Evolutionary conservation across 2,888 invertebrate species (phyloP).

Genomic region (Eucera pruinosa): DNA sequence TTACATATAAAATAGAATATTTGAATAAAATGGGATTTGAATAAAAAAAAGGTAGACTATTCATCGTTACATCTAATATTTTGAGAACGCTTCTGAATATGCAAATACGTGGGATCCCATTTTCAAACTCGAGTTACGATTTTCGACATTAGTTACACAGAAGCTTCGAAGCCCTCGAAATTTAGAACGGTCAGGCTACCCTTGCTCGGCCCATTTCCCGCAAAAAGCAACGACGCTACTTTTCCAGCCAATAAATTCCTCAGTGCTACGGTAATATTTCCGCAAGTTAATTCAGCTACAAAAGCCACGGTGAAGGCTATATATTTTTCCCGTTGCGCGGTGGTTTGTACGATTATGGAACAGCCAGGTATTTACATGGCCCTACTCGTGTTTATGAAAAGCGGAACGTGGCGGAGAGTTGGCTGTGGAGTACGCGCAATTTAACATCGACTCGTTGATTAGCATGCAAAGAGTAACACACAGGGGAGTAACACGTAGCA

Average conservation of each 20-base stretch:
- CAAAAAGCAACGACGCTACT: constrained; percentile 10
- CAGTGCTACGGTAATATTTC: constrained; percentile 14
- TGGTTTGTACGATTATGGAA: neutral
- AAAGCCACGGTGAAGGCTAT: neutral
- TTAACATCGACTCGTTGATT: constrained; percentile 66
- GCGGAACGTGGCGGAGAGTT: constrained; percentile 34
- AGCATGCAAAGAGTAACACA: constrained; percentile 48
- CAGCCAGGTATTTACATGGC: constrained; percentile 43
- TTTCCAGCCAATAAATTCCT: constrained; percentile 32
- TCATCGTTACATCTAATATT: no score
- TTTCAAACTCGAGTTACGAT: neutral
- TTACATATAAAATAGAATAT: no score
- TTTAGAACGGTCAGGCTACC: neutral
- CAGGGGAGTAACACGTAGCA: neutral
- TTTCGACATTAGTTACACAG: neutral
- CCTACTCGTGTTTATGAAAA: constrained; percentile 54
- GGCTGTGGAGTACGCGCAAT: constrained; percentile 55
- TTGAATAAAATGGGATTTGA: no score
- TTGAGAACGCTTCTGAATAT: neutral
- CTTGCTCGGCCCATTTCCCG: constrained; percentile 7
- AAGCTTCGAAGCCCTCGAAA: neutral
- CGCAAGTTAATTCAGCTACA: constrained; percentile 30
- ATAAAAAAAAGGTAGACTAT: no score
- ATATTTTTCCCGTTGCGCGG: neutral
- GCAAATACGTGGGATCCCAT: neutral